phyloP scores from a whole-genome alignment of 2,888 invertebrate genomes.

The Pristionchus fissidentatus region DNA sequence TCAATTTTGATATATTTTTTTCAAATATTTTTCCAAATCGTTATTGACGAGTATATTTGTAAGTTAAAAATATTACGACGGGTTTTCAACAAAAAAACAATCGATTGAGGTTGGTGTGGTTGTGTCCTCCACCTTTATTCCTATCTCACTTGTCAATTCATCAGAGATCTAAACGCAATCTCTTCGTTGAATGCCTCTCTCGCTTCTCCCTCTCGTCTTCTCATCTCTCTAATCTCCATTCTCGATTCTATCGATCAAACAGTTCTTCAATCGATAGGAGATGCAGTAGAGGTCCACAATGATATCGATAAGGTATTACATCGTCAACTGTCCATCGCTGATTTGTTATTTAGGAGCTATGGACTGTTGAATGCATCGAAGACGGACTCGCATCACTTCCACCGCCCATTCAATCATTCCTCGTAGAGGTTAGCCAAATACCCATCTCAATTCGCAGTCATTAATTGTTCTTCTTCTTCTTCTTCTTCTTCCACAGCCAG shows the following conservation, averaged over 20 bases:
- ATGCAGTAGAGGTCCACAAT: background rate
- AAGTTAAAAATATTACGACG: too few species aligned
- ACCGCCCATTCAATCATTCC: background rate
- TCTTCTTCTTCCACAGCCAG: too few species aligned
- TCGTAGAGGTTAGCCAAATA: background rate
- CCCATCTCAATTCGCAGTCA: background rate
- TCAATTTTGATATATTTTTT: too few species aligned
- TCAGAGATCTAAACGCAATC: conserved; percentile 57
- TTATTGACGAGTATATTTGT: too few species aligned
- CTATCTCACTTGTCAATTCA: too few species aligned
- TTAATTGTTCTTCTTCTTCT: too few species aligned
- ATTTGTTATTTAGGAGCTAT: background rate
- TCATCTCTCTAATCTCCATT: conserved; percentile 51
- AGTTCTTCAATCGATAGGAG: background rate
- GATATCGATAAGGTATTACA: conserved; percentile 1
- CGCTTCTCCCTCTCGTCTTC: conserved; percentile 59
- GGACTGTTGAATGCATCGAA: background rate
- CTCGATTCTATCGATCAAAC: background rate
- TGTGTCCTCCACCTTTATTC: too few species aligned
- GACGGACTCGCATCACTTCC: background rate
- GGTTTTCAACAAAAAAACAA: too few species aligned
- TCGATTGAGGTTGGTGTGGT: too few species aligned
- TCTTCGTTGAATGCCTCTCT: conserved; percentile 57
- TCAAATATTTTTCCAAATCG: too few species aligned
- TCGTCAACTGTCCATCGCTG: background rate